Base-by-base conservation (phyloP, 2,888 invertebrate genomes). In the Candidula unifasciata region DNA sequence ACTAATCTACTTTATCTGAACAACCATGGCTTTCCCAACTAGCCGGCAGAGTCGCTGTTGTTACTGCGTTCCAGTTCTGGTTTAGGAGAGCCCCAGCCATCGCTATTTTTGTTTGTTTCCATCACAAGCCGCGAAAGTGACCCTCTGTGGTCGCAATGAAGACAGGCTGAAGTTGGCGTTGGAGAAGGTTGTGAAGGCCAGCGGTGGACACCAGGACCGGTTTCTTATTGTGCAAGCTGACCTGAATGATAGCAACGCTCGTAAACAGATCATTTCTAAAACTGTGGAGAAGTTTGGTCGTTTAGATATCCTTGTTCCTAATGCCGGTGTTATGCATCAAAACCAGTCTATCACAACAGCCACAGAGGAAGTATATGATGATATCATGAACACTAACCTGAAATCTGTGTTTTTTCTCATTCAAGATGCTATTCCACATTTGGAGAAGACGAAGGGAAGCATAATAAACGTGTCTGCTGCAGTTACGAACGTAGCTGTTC, bases 91-190 rank as follows among this genome's bases (percentile, higher is more conserved):
- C 66, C 69, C 3, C 60, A 57, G 33, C 73, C 78, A 68, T 76
- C 87, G 85, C 30, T 81, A 84, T 71, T 89, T 82, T n/a, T n/a
- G n/a, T n/a, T 44, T 81, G 85, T 66, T 88, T 80, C n/a, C 86
- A 54, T 21, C 30, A 2, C 68, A 30, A 5, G 80, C 69, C 30
- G 80, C 80, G 0, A 33, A n/a, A 10, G 81, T 81, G 10, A 81
- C 73, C 10, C 24, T 81, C 57, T 81, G 81, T 73, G 80, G 80
- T 8, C 80, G 80, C 24, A 68, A 80, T 52, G 27, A 44, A 24
- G 60, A 66, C 24, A 16, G 69, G 18, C 80, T 80, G 8, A 37
- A 69, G 24, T 18, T 13, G 6, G 69, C 68, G 13, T n/a, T 69
- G 10, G 68, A 80, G 6, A 10, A 21, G 21, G 30, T n/a, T 37